Conservation (phyloP, 2,113 vertebrate genomes). For the Pollachius pollachius region DNA sequence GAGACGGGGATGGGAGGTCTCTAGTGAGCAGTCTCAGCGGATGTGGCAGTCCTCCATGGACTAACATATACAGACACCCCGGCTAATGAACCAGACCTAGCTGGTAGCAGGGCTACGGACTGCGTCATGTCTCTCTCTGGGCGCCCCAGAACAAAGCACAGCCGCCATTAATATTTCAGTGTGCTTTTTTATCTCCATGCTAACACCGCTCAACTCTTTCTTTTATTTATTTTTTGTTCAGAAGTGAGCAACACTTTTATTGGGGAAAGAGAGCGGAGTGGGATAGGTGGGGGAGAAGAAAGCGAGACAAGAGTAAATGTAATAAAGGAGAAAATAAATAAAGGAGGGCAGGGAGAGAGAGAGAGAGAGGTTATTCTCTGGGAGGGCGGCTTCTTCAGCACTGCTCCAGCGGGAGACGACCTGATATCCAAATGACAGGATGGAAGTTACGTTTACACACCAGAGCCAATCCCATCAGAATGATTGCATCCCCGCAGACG, state of each 20-base stretch:
- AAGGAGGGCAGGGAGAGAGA: neutral
- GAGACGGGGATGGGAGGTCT: slow-evolving; percentile 39
- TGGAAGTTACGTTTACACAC: slow-evolving; percentile 24
- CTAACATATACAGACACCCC: slow-evolving; percentile 80
- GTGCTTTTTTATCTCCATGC: slow-evolving; percentile 86
- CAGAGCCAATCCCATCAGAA: slow-evolving; percentile 38
- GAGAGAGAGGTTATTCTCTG: slow-evolving; percentile 18
- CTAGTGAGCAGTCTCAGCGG: slow-evolving; percentile 77
- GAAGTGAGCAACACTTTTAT: slow-evolving; percentile 12
- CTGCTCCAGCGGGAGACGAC: slow-evolving; percentile 47
- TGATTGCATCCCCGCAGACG: slow-evolving; percentile 13
- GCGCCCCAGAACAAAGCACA: slow-evolving; percentile 88
- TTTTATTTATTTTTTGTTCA: slow-evolving; percentile 56
- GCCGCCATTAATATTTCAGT: slow-evolving; percentile 93
- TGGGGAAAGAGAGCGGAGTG: slow-evolving; percentile 44
- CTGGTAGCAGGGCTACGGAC: slow-evolving; percentile 79
- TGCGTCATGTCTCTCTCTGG: slow-evolving; percentile 72
- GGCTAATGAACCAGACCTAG: slow-evolving; percentile 91
- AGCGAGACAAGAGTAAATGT: slow-evolving; percentile 14
- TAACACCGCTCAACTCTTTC: slow-evolving; percentile 86
- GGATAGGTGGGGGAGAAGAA: slow-evolving; percentile 27
- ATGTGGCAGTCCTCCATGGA: slow-evolving; percentile 87
- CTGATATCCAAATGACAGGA: slow-evolving; percentile 44
- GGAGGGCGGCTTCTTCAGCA: slow-evolving; percentile 42
- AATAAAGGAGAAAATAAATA: slow-evolving; percentile 27